These are phyloP conservation scores for Dicaeum eximium DNA, from an alignment of 2,113 vertebrate genomes.

Conservation along the genomic window DNA sequence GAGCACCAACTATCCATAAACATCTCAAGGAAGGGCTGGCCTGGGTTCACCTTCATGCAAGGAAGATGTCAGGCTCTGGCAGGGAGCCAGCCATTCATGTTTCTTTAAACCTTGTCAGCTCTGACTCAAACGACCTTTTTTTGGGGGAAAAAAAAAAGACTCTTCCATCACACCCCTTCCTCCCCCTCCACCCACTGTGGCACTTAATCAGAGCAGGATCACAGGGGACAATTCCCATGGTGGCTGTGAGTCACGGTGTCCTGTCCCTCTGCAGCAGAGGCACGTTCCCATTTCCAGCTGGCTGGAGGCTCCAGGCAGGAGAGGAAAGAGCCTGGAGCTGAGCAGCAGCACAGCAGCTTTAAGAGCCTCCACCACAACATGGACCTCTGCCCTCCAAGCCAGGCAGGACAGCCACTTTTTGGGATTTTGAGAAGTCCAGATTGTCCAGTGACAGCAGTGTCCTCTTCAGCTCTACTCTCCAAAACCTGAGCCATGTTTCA, in stretches of 20 bases:
- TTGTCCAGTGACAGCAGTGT: neutral
- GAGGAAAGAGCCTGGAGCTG: neutral
- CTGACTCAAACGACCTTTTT: conserved; percentile 8
- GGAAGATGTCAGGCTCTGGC: conserved; percentile 47
- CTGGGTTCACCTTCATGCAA: conserved; percentile 51
- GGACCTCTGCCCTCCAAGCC: neutral
- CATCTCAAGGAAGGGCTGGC: conserved; percentile 47
- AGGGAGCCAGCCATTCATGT: conserved; percentile 41
- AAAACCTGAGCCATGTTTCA: rapidly evolving
- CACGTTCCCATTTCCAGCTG: neutral
- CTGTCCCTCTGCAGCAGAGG: neutral
- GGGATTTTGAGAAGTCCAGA: neutral
- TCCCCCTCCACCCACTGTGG: conserved; percentile 17
- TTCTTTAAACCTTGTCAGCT: conserved; percentile 18
- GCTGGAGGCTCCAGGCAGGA: neutral
- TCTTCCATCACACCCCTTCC: conserved; percentile 41
- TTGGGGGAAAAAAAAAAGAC: rapidly evolving
- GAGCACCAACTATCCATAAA: conserved; percentile 38
- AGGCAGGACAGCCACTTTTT: neutral
- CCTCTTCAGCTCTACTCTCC: neutral
- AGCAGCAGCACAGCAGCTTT: neutral
- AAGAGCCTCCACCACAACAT: rapidly evolving
- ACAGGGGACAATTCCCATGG: neutral
- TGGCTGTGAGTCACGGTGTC: neutral
- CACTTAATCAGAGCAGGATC: neutral